These are phyloP conservation scores for Papilio helenus DNA, from an alignment of 1,140 invertebrate genomes.

Conservation along the genomic window DNA sequence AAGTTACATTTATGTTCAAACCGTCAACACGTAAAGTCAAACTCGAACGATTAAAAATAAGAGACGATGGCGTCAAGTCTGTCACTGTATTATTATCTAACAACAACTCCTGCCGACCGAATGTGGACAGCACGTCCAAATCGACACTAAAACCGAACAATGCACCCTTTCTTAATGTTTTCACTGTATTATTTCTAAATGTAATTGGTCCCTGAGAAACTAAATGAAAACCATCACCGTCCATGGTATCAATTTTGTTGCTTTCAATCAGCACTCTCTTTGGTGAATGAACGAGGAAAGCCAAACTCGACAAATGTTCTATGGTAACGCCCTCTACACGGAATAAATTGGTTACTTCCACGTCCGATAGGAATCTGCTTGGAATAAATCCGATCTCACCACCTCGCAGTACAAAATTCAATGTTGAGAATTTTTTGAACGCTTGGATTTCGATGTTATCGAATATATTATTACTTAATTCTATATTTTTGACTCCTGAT, in stretches of 20 bases:
- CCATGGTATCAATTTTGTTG: constrained; percentile 84
- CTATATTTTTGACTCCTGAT: constrained; percentile 81
- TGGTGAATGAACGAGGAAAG: constrained; percentile 85
- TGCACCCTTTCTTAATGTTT: constrained; percentile 83
- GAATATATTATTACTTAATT: constrained; percentile 83
- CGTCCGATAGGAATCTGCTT: constrained; percentile 88
- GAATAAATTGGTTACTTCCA: constrained; percentile 87
- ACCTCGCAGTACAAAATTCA: constrained; percentile 84
- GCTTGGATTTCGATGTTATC: constrained; percentile 87
- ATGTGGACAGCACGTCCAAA: constrained; percentile 65
- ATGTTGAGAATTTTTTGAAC: constrained; percentile 90
- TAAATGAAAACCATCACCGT: constrained; percentile 86
- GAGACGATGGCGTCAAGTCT: constrained; percentile 83
- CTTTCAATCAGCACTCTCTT: constrained; percentile 85
- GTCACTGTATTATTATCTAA: constrained; percentile 87
- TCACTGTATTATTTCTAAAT: constrained; percentile 87
- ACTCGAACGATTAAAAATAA: constrained; percentile 84
- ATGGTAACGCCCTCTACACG: constrained; percentile 85
- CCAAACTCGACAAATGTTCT: constrained; percentile 84
- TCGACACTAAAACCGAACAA: constrained; percentile 85
- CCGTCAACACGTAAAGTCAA: constrained; percentile 84
- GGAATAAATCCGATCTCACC: constrained; percentile 82
- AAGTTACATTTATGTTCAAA: constrained; percentile 84
- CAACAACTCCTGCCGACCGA: constrained; percentile 80
- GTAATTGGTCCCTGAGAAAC: constrained; percentile 84